phyloP scores from a whole-genome alignment of 2,113 vertebrate species.

The Micromys minutus region DNA sequence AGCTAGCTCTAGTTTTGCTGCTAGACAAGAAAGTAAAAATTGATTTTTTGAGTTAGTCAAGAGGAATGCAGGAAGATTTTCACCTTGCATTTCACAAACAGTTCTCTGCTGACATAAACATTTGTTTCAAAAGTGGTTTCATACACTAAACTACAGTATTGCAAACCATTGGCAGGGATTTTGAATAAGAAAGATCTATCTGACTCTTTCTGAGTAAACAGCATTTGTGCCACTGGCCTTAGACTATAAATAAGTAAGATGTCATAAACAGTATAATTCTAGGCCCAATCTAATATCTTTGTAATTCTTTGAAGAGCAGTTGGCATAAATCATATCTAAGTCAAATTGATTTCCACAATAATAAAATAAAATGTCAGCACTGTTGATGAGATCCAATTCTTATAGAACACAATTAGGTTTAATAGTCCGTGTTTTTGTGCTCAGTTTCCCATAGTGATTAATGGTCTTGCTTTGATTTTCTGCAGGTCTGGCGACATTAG shows the following conservation, averaged over 20 bases:
- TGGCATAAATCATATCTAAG: slow-evolving; percentile 25
- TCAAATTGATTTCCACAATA: slow-evolving; percentile 4
- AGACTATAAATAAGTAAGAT: slow-evolving; percentile 24
- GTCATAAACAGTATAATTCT: not conserved
- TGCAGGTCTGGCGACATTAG: slow-evolving; percentile 89
- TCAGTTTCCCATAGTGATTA: slow-evolving; percentile 36
- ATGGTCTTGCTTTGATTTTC: slow-evolving; percentile 63
- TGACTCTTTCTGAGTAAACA: not conserved
- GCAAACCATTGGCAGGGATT: not conserved
- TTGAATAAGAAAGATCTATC: not conserved
- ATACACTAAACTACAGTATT: not conserved
- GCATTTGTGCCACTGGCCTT: not conserved
- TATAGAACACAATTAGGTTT: slow-evolving; percentile 16
- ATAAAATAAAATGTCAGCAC: slow-evolving; percentile 43
- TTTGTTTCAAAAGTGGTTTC: not conserved
- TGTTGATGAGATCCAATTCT: slow-evolving; percentile 35
- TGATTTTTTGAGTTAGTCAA: slow-evolving; percentile 5
- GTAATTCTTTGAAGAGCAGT: slow-evolving; percentile 7
- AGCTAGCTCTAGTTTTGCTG: not conserved
- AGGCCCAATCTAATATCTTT: slow-evolving; percentile 42
- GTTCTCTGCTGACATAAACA: not conserved
- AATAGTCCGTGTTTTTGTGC: not conserved
- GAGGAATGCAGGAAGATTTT: not conserved
- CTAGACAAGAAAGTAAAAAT: not conserved
- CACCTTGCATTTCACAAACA: not conserved